These are phyloP conservation scores for Calonectris borealis DNA, from an alignment of 2,113 vertebrate species.

Conservation along the genomic window DNA sequence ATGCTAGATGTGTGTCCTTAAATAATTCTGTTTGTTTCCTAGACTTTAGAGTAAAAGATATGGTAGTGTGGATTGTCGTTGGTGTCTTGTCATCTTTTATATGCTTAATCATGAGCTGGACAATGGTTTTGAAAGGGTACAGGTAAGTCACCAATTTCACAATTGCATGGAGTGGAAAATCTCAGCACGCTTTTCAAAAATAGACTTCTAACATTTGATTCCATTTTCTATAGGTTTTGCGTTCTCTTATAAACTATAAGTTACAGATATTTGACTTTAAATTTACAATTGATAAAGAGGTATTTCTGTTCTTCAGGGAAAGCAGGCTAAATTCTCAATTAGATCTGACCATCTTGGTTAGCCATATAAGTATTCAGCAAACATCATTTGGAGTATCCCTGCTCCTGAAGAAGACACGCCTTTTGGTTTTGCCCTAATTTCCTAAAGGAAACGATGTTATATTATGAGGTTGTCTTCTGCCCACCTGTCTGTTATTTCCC, in stretches of 20 bases:
- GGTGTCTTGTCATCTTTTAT: conserved; percentile 77
- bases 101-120: conserved; percentile 83
- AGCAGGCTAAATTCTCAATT: background rate
- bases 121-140: conserved; percentile 81
- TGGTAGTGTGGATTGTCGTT: conserved; percentile 84
- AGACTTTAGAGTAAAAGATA: conserved; percentile 79
- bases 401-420: background rate
- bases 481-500: background rate
- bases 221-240: background rate
- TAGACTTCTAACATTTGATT: background rate
- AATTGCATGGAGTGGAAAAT: background rate
- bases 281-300: background rate
- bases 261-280: background rate
- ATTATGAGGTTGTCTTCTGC: background rate
- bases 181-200: background rate
- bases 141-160: conserved; percentile 73
- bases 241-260: background rate
- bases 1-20: background rate
- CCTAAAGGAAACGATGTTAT: background rate
- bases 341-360: background rate
- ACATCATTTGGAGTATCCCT: background rate
- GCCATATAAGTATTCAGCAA: background rate
- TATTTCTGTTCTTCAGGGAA: background rate
- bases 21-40: conserved; percentile 53
- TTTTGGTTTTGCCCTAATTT: background rate